Conservation (phyloP, 2,113 vertebrate species). For the Cavia aperea region DNA sequence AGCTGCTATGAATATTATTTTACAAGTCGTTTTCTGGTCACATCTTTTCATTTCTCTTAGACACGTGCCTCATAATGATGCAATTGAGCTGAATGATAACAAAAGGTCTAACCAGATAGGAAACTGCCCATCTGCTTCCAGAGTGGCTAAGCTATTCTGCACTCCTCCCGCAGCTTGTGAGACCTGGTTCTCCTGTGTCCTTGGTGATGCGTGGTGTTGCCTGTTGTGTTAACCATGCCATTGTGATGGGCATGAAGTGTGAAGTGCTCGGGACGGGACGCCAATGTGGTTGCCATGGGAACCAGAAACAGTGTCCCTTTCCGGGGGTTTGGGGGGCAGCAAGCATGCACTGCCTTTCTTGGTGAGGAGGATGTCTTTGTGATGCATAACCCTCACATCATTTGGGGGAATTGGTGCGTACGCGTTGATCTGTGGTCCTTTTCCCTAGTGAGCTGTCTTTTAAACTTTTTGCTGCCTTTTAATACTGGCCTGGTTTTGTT, state of each 20-base stretch:
- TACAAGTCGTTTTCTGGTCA: background rate
- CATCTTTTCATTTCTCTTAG: background rate
- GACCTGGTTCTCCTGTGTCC: no score
- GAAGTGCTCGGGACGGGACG: rapidly evolving
- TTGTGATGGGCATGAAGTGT: rapidly evolving
- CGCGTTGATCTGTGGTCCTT: background rate
- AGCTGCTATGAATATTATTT: background rate
- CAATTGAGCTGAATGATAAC: background rate
- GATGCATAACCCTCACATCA: background rate
- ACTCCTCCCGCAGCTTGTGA: background rate
- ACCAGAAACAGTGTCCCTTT: background rate
- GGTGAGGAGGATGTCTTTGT: background rate
- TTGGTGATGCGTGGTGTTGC: background rate
- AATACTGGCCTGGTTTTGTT: background rate
- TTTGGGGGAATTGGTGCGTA: background rate
- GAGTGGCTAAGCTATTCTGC: rapidly evolving
- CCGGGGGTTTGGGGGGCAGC: background rate
- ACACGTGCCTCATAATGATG: no score
- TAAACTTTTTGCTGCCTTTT: background rate
- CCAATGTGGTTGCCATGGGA: background rate
- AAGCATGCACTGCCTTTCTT: background rate
- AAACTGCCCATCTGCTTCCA: background rate
- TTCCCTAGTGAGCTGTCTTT: background rate
- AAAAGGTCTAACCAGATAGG: rapidly evolving
- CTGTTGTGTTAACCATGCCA: rapidly evolving